These are phyloP conservation scores for Heterodera carotae DNA, from an alignment of 1,140 invertebrate genomes.

Conservation along the genomic window DNA sequence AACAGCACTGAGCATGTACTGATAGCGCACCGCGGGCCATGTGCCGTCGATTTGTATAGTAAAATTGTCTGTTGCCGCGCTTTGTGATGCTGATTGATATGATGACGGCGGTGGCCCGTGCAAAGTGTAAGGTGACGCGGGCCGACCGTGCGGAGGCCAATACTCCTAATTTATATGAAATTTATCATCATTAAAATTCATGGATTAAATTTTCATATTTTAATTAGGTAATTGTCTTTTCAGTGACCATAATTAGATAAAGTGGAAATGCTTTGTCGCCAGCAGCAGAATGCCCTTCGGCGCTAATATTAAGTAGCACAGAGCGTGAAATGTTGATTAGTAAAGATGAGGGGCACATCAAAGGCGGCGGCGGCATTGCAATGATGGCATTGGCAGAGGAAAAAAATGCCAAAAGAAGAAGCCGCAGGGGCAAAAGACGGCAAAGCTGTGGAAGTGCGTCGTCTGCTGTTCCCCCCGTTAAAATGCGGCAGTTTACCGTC, in stretches of 20 bases:
- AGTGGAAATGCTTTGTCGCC: not conserved
- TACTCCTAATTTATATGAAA: not conserved
- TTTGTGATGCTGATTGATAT: too few species aligned
- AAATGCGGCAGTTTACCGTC: too few species aligned
- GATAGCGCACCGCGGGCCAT: not conserved
- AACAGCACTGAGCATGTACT: not conserved
- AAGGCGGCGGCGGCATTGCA: too few species aligned
- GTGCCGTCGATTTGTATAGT: not conserved
- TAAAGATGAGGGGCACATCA: not conserved
- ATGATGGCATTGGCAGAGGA: too few species aligned
- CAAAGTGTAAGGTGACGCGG: not conserved
- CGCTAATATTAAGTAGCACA: not conserved
- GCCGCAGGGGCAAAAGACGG: too few species aligned
- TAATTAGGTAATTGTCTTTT: not conserved
- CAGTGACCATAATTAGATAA: not conserved
- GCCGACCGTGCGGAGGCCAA: not conserved
- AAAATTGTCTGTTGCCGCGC: not conserved
- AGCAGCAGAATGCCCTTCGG: not conserved
- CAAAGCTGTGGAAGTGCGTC: too few species aligned
- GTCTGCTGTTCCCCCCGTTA: too few species aligned
- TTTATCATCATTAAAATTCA: not conserved
- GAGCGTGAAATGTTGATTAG: not conserved
- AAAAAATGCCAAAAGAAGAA: too few species aligned
- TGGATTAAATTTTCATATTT: not conserved
- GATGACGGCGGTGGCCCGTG: not conserved